Percentiles rank a stretch among this genome's conserved stretches.
Evolutionary conservation across 2,113 vertebrate genomes (phyloP).

Genomic region (Thomomys bottae): DNA sequence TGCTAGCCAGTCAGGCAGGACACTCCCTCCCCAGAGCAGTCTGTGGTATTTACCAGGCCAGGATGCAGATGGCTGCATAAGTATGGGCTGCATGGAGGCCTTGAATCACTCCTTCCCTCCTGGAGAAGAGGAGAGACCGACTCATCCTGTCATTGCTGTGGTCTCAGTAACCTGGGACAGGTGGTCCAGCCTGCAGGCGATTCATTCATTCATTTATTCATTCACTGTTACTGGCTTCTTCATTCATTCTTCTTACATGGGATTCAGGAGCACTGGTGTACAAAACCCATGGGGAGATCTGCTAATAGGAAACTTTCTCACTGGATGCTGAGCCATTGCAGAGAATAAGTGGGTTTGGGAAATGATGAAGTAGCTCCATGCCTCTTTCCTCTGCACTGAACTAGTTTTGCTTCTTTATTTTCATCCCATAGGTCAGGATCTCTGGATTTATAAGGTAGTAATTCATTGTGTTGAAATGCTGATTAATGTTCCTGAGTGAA

Average conservation of each 20-base stretch:
- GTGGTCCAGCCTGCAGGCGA: background rate
- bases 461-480: conserved; percentile 30
- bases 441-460: background rate
- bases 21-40: background rate
- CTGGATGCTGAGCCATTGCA: background rate
- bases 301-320: background rate
- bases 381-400: background rate
- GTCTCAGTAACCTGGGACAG: no score
- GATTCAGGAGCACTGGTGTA: background rate
- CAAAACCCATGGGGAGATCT: background rate
- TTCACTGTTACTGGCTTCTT: background rate
- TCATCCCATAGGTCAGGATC: background rate
- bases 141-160: background rate
- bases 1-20: conserved; percentile 8
- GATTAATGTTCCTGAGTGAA: conserved; percentile 21
- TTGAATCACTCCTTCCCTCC: background rate
- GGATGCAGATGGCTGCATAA: background rate
- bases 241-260: background rate
- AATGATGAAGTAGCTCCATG: background rate
- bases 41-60: background rate
- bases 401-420: conserved; percentile 15
- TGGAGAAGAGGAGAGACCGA: background rate
- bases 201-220: background rate
- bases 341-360: background rate
- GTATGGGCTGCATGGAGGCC: background rate